Conservation (phyloP, 2,797 vertebrate genomes). For the Tenualosa ilisha region DNA sequence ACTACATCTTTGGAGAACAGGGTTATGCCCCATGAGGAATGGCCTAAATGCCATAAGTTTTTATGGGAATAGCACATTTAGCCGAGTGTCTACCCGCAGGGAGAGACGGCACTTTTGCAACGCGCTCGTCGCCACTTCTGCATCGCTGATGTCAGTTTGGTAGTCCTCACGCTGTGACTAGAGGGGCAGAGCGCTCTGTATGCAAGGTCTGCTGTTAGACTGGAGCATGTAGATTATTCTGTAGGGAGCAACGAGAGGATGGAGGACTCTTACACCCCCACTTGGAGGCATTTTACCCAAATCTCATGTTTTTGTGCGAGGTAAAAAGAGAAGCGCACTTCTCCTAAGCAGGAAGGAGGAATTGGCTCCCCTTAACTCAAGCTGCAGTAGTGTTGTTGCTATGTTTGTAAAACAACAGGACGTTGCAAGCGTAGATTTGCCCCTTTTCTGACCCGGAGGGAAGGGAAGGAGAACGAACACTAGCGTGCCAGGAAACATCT, state of each 20-base stretch:
- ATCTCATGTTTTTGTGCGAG: neutral
- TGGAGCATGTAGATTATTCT: neutral
- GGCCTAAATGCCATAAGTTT: neutral
- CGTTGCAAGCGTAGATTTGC: neutral
- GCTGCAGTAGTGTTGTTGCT: neutral
- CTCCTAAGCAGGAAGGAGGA: neutral
- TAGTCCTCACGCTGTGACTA: neutral
- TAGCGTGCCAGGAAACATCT: conserved; percentile 42
- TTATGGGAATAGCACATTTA: conserved; percentile 15
- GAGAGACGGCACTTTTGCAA: neutral
- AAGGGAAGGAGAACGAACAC: conserved; percentile 10
- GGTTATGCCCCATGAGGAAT: neutral
- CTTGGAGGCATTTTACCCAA: neutral
- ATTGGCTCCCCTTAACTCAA: neutral
- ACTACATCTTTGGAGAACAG: neutral
- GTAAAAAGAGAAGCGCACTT: neutral
- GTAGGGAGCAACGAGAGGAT: neutral
- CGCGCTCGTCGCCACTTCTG: neutral
- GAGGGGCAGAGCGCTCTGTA: neutral
- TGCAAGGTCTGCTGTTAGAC: neutral
- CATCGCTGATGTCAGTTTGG: neutral
- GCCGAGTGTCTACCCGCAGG: conserved; percentile 3
- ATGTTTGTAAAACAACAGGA: neutral
- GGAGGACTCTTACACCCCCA: neutral
- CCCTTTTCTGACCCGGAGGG: neutral